Evolutionary conservation across 2,888 invertebrate species (phyloP).

Genomic region (Drosophila melanosoma): DNA sequence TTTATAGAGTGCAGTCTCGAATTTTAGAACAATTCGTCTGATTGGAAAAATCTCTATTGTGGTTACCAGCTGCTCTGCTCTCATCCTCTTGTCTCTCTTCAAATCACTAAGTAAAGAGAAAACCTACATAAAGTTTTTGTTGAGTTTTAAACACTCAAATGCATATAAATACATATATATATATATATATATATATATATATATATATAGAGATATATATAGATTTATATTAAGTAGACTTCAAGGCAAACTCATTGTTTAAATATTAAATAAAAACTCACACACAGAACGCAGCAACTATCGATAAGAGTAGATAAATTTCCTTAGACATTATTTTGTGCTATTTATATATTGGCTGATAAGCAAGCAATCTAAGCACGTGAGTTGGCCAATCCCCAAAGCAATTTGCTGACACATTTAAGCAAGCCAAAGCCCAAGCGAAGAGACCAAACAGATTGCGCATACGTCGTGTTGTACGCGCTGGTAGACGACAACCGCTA

Average conservation of each 20-base stretch:
- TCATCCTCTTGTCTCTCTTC: constrained; percentile 9
- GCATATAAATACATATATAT: neutral
- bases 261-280: constrained; percentile 23
- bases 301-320: constrained; percentile 45
- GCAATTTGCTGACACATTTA: constrained; percentile 53
- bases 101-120: constrained; percentile 23
- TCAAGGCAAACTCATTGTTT: constrained; percentile 26
- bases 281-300: constrained; percentile 4
- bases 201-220: neutral
- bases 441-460: constrained; percentile 46
- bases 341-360: constrained; percentile 25
- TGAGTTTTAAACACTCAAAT: neutral
- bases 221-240: neutral
- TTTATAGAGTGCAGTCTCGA: neutral
- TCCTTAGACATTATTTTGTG: constrained; percentile 18
- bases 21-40: constrained; percentile 22
- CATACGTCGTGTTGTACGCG: constrained; percentile 43
- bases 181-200: neutral
- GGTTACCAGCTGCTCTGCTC: constrained; percentile 25
- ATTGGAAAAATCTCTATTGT: constrained; percentile 1
- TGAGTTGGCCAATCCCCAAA: constrained; percentile 49
- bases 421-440: constrained; percentile 18
- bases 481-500: constrained; percentile 4
- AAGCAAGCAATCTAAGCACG: constrained; percentile 48
- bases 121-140: constrained; percentile 16